Evolutionary conservation across 2,113 vertebrate species (phyloP).

Genomic region (Nyctereutes procyonoides): DNA sequence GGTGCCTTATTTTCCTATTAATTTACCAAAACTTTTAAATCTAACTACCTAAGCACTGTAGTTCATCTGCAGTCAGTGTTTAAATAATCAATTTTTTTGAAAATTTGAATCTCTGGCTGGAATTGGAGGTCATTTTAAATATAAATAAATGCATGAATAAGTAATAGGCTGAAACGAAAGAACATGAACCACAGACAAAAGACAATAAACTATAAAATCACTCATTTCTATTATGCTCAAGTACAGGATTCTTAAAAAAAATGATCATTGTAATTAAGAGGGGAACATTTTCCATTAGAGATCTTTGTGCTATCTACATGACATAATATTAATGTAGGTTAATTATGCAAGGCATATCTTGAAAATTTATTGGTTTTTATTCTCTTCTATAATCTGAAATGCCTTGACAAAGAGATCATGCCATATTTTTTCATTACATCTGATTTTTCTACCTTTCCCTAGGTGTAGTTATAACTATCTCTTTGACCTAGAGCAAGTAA

Average conservation of each 20-base stretch:
- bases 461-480: rapidly evolving
- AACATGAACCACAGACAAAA: neutral
- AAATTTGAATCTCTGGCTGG: neutral
- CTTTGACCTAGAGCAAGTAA: neutral
- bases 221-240: neutral
- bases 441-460: neutral
- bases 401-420: neutral
- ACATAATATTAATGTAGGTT: neutral
- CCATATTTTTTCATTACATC: neutral
- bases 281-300: neutral
- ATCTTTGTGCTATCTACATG: neutral
- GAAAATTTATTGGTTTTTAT: neutral
- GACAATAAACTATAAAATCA: neutral
- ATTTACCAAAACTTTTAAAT: neutral
- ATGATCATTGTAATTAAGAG: neutral
- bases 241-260: neutral
- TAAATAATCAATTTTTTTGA: neutral
- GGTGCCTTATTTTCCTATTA: neutral
- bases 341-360: neutral
- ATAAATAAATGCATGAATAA: neutral
- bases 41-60: neutral
- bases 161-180: neutral
- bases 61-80: neutral
- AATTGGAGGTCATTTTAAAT: neutral
- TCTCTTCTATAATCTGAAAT: neutral